phyloP scores from a whole-genome alignment of 2,797 vertebrate species.

The Nannoperca australis region DNA sequence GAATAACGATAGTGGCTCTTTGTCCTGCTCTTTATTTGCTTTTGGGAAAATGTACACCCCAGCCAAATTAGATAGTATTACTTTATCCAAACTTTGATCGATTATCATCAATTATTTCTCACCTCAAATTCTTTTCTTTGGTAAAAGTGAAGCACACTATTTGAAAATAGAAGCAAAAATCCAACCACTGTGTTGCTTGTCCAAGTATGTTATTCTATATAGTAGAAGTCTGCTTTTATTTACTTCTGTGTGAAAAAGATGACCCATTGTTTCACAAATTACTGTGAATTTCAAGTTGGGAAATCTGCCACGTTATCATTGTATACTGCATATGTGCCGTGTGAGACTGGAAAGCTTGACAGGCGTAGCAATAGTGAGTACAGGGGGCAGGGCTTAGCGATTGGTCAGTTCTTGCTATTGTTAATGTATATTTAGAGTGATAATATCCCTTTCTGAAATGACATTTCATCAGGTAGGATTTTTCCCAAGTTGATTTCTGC shows the following conservation, averaged over 20 bases:
- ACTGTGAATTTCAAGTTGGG: neutral
- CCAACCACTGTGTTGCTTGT: neutral
- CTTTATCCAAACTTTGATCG: neutral
- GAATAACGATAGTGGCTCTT: neutral
- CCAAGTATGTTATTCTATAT: neutral
- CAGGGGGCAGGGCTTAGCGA: neutral
- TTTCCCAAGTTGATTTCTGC: neutral
- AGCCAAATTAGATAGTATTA: neutral
- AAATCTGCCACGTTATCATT: neutral
- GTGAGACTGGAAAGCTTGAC: neutral
- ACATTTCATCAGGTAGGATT: constrained; percentile 1
- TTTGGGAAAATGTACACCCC: neutral
- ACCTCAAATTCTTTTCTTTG: neutral
- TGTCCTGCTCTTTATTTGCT: neutral
- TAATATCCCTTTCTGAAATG: constrained; percentile 12
- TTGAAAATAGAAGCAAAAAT: neutral
- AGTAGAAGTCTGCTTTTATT: neutral
- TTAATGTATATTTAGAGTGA: neutral
- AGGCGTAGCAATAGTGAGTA: neutral
- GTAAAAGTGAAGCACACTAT: neutral
- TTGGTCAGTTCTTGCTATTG: neutral
- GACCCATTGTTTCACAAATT: neutral
- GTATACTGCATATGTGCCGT: neutral
- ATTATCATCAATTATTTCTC: neutral
- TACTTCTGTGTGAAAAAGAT: neutral